These are phyloP conservation scores for Delphinapterus leucas DNA, from an alignment of 2,113 vertebrate genomes.

Conservation along the genomic window DNA sequence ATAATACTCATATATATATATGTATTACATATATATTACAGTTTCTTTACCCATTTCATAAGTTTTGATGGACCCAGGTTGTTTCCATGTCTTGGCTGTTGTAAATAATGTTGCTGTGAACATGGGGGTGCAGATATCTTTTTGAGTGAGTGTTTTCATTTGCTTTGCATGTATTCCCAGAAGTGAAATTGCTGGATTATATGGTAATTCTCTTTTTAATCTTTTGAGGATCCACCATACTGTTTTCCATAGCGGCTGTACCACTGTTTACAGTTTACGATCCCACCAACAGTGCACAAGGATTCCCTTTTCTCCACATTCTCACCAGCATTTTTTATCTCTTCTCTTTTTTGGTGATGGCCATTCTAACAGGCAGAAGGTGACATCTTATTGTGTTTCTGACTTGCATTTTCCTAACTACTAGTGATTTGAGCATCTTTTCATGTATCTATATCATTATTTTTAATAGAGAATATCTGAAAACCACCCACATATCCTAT, in stretches of 20 bases:
- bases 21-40: neutral
- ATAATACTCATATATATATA: neutral
- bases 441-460: neutral
- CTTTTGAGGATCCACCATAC: neutral
- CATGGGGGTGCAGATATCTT: neutral
- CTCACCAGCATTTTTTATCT: neutral
- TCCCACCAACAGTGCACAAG: neutral
- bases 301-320: neutral
- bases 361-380: neutral
- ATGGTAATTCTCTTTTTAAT: neutral
- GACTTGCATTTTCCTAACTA: neutral
- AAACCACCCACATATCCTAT: neutral
- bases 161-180: neutral
- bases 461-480: neutral
- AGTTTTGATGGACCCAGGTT: neutral
- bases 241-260: neutral
- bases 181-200: neutral
- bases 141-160: neutral
- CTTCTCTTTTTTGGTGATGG: neutral
- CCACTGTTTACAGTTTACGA: neutral
- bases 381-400: neutral
- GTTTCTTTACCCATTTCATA: neutral
- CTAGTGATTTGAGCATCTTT: neutral
- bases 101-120: neutral
- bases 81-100: neutral